These are phyloP conservation scores for Pseudomyrmex flavicornis DNA, from an alignment of 1,140 invertebrate species.

Conservation along the genomic window DNA sequence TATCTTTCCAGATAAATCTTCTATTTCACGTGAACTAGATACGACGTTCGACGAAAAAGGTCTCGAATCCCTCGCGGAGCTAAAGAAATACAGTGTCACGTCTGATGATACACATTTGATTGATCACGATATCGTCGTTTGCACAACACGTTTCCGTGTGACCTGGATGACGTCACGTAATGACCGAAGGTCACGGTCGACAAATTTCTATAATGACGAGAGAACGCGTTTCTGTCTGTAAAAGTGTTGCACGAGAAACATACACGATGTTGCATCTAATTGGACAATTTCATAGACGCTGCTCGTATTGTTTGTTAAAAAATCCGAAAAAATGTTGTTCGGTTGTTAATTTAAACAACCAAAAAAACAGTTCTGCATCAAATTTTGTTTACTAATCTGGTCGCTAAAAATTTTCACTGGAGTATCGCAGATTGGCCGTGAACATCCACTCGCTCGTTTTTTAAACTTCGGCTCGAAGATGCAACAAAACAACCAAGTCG, in stretches of 20 bases:
- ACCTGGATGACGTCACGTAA: constrained; percentile 46
- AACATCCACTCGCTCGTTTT: neutral
- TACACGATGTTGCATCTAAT: constrained; percentile 1
- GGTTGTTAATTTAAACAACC: too few species aligned
- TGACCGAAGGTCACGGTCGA: constrained; percentile 60
- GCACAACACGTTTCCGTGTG: constrained; percentile 44
- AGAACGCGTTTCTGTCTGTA: neutral
- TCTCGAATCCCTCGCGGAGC: too few species aligned
- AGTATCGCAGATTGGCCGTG: neutral
- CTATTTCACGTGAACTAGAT: neutral
- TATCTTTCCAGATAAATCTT: neutral
- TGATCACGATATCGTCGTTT: constrained; percentile 14
- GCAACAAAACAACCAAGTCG: neutral
- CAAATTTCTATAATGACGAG: neutral
- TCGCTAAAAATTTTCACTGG: neutral
- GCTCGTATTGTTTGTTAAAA: too few species aligned
- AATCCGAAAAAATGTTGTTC: too few species aligned
- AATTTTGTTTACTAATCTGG: neutral
- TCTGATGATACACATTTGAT: too few species aligned
- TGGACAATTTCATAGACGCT: neutral
- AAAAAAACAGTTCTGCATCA: neutral
- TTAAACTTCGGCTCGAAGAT: neutral
- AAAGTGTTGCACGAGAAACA: neutral
- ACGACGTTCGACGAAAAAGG: neutral
- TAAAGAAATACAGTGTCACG: too few species aligned